Percentiles rank a stretch among this genome's conserved stretches.
phyloP scores from a whole-genome alignment of 1,140 invertebrate genomes.

The Episyrphus balteatus region DNA sequence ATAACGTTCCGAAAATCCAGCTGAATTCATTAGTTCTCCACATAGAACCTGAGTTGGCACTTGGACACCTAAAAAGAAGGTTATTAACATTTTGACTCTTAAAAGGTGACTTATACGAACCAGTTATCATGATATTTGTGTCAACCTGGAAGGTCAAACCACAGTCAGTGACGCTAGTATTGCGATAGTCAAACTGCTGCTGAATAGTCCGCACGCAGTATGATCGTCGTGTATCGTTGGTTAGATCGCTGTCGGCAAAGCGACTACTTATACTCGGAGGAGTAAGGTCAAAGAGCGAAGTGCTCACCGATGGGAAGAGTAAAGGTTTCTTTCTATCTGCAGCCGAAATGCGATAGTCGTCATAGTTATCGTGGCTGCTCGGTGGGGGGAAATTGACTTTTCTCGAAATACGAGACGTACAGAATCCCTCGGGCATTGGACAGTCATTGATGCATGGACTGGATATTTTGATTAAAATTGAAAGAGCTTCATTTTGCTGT shows the following conservation, averaged over 20 bases:
- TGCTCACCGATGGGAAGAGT: not conserved
- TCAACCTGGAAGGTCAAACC: conserved; percentile 66
- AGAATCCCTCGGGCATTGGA: conserved; percentile 58
- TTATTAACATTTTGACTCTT: conserved; percentile 4
- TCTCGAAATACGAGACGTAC: conserved; percentile 35
- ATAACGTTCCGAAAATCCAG: conserved; percentile 41
- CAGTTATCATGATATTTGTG: conserved; percentile 64
- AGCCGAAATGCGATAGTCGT: not conserved
- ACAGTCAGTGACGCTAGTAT: conserved; percentile 59
- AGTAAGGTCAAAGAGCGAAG: conserved; percentile 5
- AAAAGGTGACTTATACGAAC: conserved; percentile 27
- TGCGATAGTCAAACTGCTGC: conserved; percentile 53
- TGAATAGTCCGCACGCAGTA: conserved; percentile 53
- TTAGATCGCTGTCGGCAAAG: conserved; percentile 5
- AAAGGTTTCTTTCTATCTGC: not conserved
- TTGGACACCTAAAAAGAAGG: conserved; percentile 44
- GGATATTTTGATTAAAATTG: conserved; percentile 70
- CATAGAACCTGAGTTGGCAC: conserved; percentile 49
- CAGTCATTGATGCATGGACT: conserved; percentile 46
- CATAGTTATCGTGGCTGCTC: conserved; percentile 1
- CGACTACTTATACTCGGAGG: conserved; percentile 7
- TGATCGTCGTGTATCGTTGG: conserved; percentile 42
- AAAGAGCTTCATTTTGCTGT: conserved; percentile 62
- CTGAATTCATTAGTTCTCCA: conserved; percentile 38
- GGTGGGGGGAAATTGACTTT: conserved; percentile 5